Base-by-base conservation (phyloP, 1,140 invertebrate species). In the Trichomalopsis sarcophagae region DNA sequence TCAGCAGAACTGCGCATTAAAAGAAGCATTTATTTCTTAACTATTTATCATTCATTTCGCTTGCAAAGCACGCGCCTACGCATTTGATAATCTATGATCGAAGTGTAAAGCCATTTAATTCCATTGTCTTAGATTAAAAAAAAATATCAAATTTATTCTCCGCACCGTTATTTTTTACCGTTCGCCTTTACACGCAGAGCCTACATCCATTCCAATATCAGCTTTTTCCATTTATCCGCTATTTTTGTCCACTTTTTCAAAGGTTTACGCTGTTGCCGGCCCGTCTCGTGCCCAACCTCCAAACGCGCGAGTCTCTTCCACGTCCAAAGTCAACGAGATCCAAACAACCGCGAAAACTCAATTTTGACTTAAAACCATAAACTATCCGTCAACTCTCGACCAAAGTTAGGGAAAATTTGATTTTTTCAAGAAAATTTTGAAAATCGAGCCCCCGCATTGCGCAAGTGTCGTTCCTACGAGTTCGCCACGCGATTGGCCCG, bases 201-300 rank as follows among this genome's bases (percentile, higher is more conserved):
- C 2, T 55, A 17, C 0, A n/a, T n/a, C n/a, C 3, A 55, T 55
- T 55, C 11, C 17, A 55, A 55, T 55, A 55, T 17, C 17, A 17
- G 14, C 17, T 55, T 55, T 80, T 44, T 11, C 7, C 36, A n/a
- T 66, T 79, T 68, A 30, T 55, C 23, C 21, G n/a, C 27, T 75
- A 75, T 2, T 75, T 77, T 83, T 77, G 82, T 83, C 74, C 82
- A 77, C 27, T 30, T 83, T 83, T 83, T 83, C 7, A 75, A 83
- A 75, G 44, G 30, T 66, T 71, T 44, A 74, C 81, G 30, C 30
- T 82, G 81, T 75, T 82, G 81, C 81, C 81, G 68, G 3, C 2
- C 36, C 44, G 14, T 55, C 13, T 74, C 68, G 7, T 69, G 2
- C 5, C 10, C 69, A 17, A 71, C 30, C 30, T 27, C 10, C 11